Conservation (phyloP, 2,113 vertebrate genomes). For the Sciurus niger region DNA sequence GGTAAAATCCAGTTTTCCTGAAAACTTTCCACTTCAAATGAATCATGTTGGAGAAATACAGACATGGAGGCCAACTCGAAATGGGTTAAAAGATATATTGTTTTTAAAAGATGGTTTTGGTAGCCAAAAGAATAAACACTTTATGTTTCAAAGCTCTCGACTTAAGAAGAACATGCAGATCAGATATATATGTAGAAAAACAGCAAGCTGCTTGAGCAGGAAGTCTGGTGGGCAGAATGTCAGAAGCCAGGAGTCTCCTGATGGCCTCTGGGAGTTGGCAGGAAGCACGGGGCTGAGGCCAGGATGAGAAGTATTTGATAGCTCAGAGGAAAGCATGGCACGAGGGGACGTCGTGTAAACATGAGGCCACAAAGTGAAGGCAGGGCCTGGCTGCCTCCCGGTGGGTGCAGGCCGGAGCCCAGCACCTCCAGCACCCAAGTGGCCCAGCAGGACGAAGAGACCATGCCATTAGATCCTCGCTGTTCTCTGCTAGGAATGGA, state of each 20-base stretch:
- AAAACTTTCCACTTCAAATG: conserved; percentile 18
- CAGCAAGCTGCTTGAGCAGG: not conserved
- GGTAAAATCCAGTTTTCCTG: not conserved
- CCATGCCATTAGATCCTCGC: not conserved
- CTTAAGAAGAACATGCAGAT: not conserved
- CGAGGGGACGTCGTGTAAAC: conserved; percentile 22
- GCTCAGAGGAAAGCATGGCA: conserved; percentile 28
- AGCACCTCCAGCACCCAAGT: not conserved
- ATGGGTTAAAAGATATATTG: not conserved
- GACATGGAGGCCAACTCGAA: not conserved
- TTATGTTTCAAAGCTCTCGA: not conserved
- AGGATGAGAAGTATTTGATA: conserved; percentile 70
- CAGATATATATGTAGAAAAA: not conserved
- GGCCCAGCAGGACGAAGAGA: not conserved
- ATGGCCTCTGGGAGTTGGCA: conserved; percentile 62
- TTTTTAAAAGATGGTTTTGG: not conserved
- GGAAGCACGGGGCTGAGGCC: conserved; percentile 42
- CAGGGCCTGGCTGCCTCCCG: not conserved
- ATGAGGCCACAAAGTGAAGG: conserved; percentile 25
- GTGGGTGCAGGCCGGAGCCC: not conserved
- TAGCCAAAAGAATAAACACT: not conserved
- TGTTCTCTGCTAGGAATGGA: not conserved
- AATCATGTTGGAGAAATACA: not conserved
- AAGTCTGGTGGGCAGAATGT: not conserved
- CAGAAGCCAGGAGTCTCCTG: not conserved